Base-by-base conservation (phyloP, 2,113 vertebrate genomes). In the Okapia johnstoni region DNA sequence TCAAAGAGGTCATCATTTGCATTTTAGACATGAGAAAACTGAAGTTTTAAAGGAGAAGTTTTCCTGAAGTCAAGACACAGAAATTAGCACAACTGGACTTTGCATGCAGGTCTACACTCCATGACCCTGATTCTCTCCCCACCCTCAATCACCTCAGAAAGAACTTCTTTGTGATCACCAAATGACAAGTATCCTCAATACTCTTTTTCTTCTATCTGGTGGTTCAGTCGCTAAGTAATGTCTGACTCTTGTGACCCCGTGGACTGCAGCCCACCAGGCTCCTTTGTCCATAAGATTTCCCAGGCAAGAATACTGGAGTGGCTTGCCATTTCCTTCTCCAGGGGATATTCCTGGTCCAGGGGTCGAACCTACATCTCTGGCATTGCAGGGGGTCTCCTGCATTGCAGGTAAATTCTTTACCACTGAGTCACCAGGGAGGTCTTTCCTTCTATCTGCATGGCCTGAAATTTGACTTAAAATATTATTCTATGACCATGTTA, bases 381-480 rank as follows among this genome's bases (percentile, higher is more conserved):
- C 70, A 43, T 14, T 43, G 70, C 70, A 70, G 66, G 36, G 2
- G 3, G n/a, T 70, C 66, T 70, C 63, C n/a, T 21, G 70, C 11
- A 73, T 25, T 73, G 70, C 11, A 25, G 36, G 36, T 7, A 73
- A 11, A 73, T 73, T 43, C 70, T 76, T 76, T 26, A 76, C 70
- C 40, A 43, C 36, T 43, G 70, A 76, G 70, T 43, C 70, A 76
- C 23, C 40, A 76, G 40, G 40, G 23, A 76, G 3, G 40, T 76
- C 40, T 57, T 63, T 83, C 54, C 63, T 70, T 48, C 28, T 23
- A 36, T 43, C 57, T 76, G 26, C 30, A 50, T 40, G 33, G 40
- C 80, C 76, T 94, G 50, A 97, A 90, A 58, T 87, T 93, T 77
- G 81, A 54, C 43, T 73, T 86, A 57, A 89, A 91, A 79, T 54